Conservation (phyloP, 2,888 invertebrate species). For the Bibio marci region DNA sequence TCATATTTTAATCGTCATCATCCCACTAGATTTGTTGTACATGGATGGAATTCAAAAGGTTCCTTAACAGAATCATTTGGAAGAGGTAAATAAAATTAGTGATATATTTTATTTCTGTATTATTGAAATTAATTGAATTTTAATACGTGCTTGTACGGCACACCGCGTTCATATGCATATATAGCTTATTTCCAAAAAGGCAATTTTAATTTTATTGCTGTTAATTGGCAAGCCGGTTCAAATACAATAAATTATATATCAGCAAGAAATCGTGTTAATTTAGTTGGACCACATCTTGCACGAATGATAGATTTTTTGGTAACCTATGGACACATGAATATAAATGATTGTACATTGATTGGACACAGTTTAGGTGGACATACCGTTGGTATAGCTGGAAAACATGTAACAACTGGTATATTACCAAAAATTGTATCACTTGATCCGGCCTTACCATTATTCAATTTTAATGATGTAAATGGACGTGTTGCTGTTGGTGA, state of each 20-base stretch:
- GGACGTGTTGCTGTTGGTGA: conserved; percentile 7
- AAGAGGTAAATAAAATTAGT: too few relatives aligned
- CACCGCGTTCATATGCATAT: too few relatives aligned
- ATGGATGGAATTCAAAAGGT: conserved; percentile 41
- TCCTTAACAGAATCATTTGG: neutral
- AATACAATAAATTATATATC: neutral
- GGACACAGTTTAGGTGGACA: conserved; percentile 9
- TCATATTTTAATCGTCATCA: neutral
- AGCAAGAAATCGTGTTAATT: conserved; percentile 1
- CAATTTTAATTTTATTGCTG: conserved; percentile 4
- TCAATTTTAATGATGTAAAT: conserved; percentile 1
- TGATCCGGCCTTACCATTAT: conserved; percentile 14
- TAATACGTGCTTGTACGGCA: too few relatives aligned
- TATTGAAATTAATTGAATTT: too few relatives aligned
- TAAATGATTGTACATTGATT: conserved; percentile 4
- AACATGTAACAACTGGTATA: conserved; percentile 4
- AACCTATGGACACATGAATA: neutral
- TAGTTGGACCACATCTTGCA: conserved; percentile 1
- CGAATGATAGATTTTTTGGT: conserved; percentile 5
- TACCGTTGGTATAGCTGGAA: conserved; percentile 7
- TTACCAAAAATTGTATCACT: conserved; percentile 10
- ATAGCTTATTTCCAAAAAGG: conserved; percentile 1
- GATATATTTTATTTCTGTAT: too few relatives aligned
- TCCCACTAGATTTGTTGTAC: conserved; percentile 25
- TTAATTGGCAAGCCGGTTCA: conserved; percentile 5